Evolutionary conservation across 2,888 invertebrate genomes (phyloP).

Genomic region (Notodonta dromedarius): DNA sequence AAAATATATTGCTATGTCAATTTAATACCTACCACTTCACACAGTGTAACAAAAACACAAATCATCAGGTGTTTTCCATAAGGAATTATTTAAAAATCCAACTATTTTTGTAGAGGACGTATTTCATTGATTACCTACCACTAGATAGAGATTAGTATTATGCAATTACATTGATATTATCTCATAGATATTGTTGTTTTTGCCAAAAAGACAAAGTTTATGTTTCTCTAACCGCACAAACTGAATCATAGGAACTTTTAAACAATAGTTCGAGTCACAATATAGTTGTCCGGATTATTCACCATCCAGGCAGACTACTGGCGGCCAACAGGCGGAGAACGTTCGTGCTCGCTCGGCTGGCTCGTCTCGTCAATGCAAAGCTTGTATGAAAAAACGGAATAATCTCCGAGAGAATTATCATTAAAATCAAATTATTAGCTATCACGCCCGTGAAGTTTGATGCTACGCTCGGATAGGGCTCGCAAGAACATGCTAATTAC

Average conservation of each 20-base stretch:
- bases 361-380: conserved; percentile 32
- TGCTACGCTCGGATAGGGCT: not conserved
- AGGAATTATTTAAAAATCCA: conserved; percentile 69
- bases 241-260: conserved; percentile 54
- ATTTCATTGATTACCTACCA: conserved; percentile 80
- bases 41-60: conserved; percentile 42
- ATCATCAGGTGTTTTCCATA: conserved; percentile 60
- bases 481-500: not conserved
- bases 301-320: conserved; percentile 15
- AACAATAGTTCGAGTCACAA: conserved; percentile 35
- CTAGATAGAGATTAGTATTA: conserved; percentile 76
- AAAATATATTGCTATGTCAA: conserved; percentile 55
- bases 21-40: conserved; percentile 41
- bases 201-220: conserved; percentile 63
- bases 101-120: conserved; percentile 83
- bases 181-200: conserved; percentile 70
- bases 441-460: not conserved
- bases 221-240: conserved; percentile 68
- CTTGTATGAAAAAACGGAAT: conserved; percentile 52
- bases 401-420: conserved; percentile 42
- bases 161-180: conserved; percentile 64
- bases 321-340: conserved; percentile 16
- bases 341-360: conserved; percentile 24
- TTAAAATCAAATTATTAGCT: not conserved
- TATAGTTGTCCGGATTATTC: conserved; percentile 24